Conservation (phyloP, 2,797 vertebrate species). For the Neopelma chrysocephalum region DNA sequence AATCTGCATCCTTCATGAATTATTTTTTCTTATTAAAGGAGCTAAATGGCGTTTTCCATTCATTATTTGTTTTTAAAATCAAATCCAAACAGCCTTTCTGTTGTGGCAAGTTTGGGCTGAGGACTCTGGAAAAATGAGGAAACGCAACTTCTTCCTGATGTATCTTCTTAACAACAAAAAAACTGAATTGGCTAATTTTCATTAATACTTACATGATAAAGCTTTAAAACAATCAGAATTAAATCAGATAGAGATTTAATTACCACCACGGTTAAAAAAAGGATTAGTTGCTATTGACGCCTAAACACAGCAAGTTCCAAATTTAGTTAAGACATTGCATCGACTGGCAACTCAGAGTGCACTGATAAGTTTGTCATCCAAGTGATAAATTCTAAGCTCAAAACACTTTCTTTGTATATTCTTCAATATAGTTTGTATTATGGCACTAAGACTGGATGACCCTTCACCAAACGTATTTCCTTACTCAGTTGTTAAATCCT, state of each 20-base stretch:
- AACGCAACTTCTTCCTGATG: neutral
- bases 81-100: neutral
- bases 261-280: neutral
- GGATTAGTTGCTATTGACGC: neutral
- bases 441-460: neutral
- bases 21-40: neutral
- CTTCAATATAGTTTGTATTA: neutral
- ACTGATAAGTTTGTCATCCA: neutral
- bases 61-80: neutral
- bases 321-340: neutral
- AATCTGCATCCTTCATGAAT: neutral
- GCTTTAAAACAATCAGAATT: neutral
- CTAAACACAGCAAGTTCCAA: neutral
- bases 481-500: neutral
- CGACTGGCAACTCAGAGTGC: neutral
- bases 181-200: neutral
- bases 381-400: neutral
- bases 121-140: neutral
- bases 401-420: neutral
- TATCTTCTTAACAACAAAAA: neutral
- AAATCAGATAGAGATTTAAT: neutral
- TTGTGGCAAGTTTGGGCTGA: neutral
- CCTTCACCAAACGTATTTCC: neutral
- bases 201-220: neutral
- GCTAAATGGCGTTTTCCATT: neutral